A percentile compares a stretch with the other conserved stretches of the same genome.
Conservation (phyloP, 2,797 vertebrate genomes). For the Myotis planiceps region DNA sequence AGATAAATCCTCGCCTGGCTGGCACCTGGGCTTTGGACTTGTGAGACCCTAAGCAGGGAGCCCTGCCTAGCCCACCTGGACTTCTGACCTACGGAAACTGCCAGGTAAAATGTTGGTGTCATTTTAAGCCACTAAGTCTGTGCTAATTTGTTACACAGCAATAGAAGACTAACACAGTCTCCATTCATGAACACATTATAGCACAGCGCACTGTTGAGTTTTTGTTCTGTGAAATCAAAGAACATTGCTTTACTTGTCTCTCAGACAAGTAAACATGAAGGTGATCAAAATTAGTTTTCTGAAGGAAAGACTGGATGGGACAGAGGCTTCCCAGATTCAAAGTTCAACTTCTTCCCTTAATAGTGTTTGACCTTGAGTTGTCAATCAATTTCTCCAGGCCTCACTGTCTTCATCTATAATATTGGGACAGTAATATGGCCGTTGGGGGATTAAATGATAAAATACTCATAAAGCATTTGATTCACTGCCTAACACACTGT, state of each 20-base stretch:
- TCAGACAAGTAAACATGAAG: not conserved
- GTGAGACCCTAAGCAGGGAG: not conserved
- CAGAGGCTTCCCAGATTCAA: not conserved
- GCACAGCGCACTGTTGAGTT: too few relatives aligned
- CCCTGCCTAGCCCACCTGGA: not conserved
- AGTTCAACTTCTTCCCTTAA: not conserved
- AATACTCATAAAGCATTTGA: not conserved
- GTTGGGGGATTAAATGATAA: not conserved
- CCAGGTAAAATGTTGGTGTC: not conserved
- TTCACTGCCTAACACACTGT: not conserved
- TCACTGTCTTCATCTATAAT: conserved; percentile 45
- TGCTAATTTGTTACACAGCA: fast-evolving
- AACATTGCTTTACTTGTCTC: not conserved
- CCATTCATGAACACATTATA: not conserved
- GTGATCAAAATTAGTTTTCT: not conserved
- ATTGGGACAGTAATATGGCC: not conserved
- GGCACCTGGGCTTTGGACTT: not conserved
- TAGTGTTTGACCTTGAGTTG: not conserved
- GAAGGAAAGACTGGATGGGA: not conserved
- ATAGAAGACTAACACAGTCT: not conserved
- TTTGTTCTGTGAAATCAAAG: not conserved
- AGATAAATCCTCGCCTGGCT: not conserved
- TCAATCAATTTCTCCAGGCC: not conserved
- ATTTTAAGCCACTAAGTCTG: not conserved
- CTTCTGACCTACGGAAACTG: not conserved